Evolutionary conservation across 2,797 vertebrate species (phyloP), one percentile per base, ranked within the genome.

Genomic region (Sebastes elongatus): DNA sequence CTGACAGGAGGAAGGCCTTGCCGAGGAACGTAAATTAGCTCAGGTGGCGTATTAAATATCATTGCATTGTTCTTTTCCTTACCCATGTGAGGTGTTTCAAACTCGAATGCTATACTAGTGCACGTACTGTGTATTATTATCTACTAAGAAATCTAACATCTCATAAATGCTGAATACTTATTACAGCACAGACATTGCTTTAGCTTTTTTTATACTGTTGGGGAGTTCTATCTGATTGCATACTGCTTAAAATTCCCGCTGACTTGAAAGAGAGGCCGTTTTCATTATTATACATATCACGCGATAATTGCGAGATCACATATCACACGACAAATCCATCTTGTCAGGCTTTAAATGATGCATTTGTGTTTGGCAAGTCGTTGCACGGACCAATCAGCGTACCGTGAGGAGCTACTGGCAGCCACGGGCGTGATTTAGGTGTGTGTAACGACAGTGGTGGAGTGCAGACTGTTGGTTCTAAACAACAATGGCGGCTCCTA

Each of bases 221-320:
- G 59, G 63, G 52, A 78, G 62, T 71, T 76, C 76, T 79, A 80
- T 89, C 69, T 76, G 72, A 86, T 84, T 83, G 75, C 38, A 33
- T 52, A 62, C 76, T 76, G 71, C 71, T 75, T 76, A 75, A 85
- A 78, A 72, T 1, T 49, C 61, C 71, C 18, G 30, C 65, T 10
- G 32, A 68, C 70, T 46, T 73, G 16, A 83, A 82, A 69, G 23
- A 64, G 56, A 66, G 66, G 67, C 74, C 55, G 69, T 81, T 82
- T 83, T 61, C 76, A 73, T 74, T 70, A 74, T 92, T 91, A 94
- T 91, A 92, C 90, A 49, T 0, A 49, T 49, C 42, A 49, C 46
- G 46, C 16, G 1, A 49, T 46, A 46, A 49, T 49, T 20, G 18
- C 7, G 3, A 8, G 18, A 49, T 49, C 46, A 49, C 46, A 49